Evolutionary conservation across 2,113 vertebrate species (phyloP).

Genomic region (Istiophorus platypterus): DNA sequence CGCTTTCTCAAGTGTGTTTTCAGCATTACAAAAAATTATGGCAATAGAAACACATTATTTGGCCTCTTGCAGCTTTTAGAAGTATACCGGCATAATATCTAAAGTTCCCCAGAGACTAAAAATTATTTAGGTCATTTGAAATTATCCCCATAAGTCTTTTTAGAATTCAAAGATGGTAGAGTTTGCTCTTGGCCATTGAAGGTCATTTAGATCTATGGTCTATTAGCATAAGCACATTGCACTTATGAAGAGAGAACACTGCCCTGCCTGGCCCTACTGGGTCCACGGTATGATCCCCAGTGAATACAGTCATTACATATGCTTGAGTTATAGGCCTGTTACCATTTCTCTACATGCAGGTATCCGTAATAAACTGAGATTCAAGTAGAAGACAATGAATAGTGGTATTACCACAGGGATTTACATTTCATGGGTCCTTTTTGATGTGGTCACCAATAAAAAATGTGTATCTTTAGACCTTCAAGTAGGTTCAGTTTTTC

Average conservation of each 20-base stretch:
- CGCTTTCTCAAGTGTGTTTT: constrained; percentile 55
- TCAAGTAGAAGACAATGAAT: constrained; percentile 47
- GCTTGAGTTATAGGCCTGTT: constrained; percentile 43
- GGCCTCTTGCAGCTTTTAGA: constrained; percentile 66
- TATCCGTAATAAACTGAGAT: constrained; percentile 57
- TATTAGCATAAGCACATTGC: constrained; percentile 74
- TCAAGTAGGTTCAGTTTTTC: constrained; percentile 27
- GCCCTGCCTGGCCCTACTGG: constrained; percentile 45
- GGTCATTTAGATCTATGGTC: constrained; percentile 71
- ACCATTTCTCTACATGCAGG: constrained; percentile 51
- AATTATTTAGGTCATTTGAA: constrained; percentile 78
- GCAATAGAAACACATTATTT: constrained; percentile 68
- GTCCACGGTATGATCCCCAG: constrained; percentile 58
- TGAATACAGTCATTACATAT: constrained; percentile 67
- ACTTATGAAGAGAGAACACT: constrained; percentile 54
- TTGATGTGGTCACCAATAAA: constrained; percentile 44
- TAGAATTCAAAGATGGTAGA: constrained; percentile 73
- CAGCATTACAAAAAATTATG: constrained; percentile 70
- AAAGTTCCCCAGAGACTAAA: constrained; percentile 53
- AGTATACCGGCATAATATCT: constrained; percentile 57
- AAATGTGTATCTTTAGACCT: constrained; percentile 38
- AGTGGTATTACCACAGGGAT: constrained; percentile 57
- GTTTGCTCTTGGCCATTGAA: constrained; percentile 72
- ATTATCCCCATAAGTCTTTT: constrained; percentile 72
- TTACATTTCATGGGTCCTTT: constrained; percentile 49